Evolutionary conservation across 2,888 invertebrate genomes (phyloP).

Genomic region (Caenorhabditis japonica): DNA sequence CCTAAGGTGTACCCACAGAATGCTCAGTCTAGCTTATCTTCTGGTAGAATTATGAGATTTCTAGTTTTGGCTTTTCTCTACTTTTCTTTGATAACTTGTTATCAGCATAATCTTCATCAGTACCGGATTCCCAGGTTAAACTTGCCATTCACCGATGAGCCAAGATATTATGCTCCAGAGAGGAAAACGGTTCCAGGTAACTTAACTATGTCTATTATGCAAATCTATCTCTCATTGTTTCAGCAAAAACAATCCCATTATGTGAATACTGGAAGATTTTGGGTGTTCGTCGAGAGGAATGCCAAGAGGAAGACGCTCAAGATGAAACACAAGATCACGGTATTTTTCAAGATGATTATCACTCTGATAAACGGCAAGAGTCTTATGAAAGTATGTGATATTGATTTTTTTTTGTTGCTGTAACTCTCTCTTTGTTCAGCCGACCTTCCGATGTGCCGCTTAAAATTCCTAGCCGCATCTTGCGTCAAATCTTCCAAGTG

Average conservation of each 20-base stretch:
- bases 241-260: constrained; percentile 34
- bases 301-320: constrained; percentile 13
- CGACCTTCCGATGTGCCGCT: constrained; percentile 46
- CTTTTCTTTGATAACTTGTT: constrained; percentile 17
- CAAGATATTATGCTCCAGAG: constrained; percentile 34
- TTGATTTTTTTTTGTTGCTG: not conserved
- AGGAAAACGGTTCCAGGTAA: constrained; percentile 7
- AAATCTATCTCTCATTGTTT: not conserved
- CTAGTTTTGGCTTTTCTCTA: constrained; percentile 4
- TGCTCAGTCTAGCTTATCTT: constrained; percentile 20
- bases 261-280: constrained; percentile 53
- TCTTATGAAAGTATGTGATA: constrained; percentile 43
- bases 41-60: constrained; percentile 4
- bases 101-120: constrained; percentile 16
- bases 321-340: not conserved
- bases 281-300: constrained; percentile 43
- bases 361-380: constrained; percentile 12
- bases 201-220: not conserved
- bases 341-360: constrained; percentile 36
- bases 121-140: constrained; percentile 34
- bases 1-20: constrained; percentile 7
- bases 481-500: constrained; percentile 52
- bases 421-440: constrained; percentile 19
- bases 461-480: constrained; percentile 42
- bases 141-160: constrained; percentile 46